A percentile compares a stretch with the other conserved stretches of the same genome.
phyloP scores from a whole-genome alignment of 1,140 invertebrate genomes.

The Polyergus mexicanus region DNA sequence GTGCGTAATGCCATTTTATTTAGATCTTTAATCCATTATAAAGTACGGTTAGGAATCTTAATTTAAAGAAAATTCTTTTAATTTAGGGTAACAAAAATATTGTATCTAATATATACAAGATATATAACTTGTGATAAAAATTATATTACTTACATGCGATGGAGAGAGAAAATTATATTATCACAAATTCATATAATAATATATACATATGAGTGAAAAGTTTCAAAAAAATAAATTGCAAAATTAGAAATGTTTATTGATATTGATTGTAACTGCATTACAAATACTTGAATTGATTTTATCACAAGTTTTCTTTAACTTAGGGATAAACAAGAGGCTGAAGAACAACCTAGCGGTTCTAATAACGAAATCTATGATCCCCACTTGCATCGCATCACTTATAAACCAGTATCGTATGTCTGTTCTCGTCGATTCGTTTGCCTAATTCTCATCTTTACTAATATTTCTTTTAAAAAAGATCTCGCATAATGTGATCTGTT shows the following conservation, averaged over 20 bases:
- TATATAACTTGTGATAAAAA: slow-evolving; percentile 17
- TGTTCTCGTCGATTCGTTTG: neutral
- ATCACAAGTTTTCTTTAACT: neutral
- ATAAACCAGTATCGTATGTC: slow-evolving; percentile 59
- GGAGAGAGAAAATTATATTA: neutral
- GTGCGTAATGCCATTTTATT: too few species aligned
- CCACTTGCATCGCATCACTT: slow-evolving; percentile 34
- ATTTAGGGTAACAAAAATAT: neutral
- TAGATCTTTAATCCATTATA: neutral
- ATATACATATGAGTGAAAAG: neutral
- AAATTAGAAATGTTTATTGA: slow-evolving; percentile 11
- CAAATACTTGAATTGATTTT: neutral
- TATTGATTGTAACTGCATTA: neutral
- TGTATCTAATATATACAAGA: neutral
- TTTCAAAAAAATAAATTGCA: neutral
- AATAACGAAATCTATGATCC: slow-evolving; percentile 47
- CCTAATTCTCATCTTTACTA: neutral
- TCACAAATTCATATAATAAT: neutral
- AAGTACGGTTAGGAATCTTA: neutral
- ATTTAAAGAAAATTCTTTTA: neutral
- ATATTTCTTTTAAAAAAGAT: neutral
- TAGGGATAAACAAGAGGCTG: neutral
- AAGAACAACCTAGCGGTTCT: neutral
- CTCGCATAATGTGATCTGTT: neutral
- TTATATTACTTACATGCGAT: neutral